Evolutionary conservation across 2,113 vertebrate genomes (phyloP), one percentile per base, ranked within the genome.

Genomic region (Pandion haliaetus): DNA sequence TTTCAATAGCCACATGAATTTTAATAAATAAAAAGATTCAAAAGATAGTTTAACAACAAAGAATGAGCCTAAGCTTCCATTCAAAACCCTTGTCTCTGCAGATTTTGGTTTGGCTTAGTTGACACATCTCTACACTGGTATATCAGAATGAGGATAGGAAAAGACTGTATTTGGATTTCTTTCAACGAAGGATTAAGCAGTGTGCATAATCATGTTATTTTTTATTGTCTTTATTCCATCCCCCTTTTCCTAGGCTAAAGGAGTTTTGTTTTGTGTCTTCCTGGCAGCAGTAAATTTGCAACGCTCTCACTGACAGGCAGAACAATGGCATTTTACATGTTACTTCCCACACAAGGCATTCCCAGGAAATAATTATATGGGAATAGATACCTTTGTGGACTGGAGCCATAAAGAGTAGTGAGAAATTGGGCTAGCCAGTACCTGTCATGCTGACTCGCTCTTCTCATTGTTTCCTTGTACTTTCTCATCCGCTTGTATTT

Each of bases 341-440:
- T 84, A 34, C 32, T 95, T 94, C 67, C 63, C 69, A 93, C 34
- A 45, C 15, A 26, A 72, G 70, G 88, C 73, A 92, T 95, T 97
- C 83, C 73, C 81, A 82, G 86, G 83, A 87, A 95, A 89, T 93
- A 91, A 94, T 69, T 89, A 61, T 28, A 93, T 69, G n/a, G 73
- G 62, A 95, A 94, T 25, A 70, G 57, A 61, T 58, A 86, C 34
- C 65, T 92, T 72, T 85, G 45, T 95, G 83, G 61, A 87, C 54
- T 69, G 24, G 19, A 94, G 49, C 80, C 80, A 79, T 77, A 55
- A 78, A 76, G 42, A 31, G 40, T 21, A 77, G 66, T 74, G 70
- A 95, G 83, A 93, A 95, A 72, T 45, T 54, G 69, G 90, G 77
- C 94, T 66, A 92, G 90, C 54, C 67, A 66, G 85, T 96, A 91